Base-by-base conservation (phyloP, 2,797 vertebrate species). In the Carduelis carduelis region DNA sequence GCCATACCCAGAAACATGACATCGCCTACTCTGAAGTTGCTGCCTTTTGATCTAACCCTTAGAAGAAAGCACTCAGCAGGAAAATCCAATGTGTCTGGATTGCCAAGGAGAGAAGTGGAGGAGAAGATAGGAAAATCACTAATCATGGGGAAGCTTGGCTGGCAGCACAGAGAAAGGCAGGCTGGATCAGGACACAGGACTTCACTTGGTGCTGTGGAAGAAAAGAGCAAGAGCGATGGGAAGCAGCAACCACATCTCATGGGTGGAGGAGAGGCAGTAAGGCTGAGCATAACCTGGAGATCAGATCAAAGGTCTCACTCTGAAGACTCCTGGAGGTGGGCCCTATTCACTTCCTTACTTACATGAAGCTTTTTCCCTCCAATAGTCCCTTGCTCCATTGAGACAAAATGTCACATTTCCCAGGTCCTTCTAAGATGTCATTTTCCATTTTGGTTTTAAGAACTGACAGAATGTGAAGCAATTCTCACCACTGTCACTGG, bases 71-170 rank as follows among this genome's bases (percentile, higher is more conserved):
- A 55, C 52, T 34, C 23, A 81, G 37, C 34, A 60, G 83, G 91
- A 89, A 64, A 59, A 65, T 15, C 50, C 66, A 68, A 47, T 22
- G n/a, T 26, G 35, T 52, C 50, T 57, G 35, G 50, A 89, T 4
- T 93, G 74, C 84, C 66, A 93, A 81, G 82, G 24, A 85, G 75
- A 76, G 82, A 50, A 69, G 15, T 43, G 63, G 50, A 75, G 32
- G 37, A 78, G 49, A 69, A 55, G 60, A 74, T 3, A 69, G 49
- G 87, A 95, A 86, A 89, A 70, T 52, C 43, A 35, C 11, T 79
- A 26, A 55, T 5, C 3, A 3, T 39, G 50, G 41, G 32, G 85
- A 93, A 89, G 35, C 26, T 50, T 34, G 35, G 24, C 57, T 72
- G 49, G 46, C 83, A 84, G 39, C 10, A 70, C 39, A 72, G 43